Evolutionary conservation across 1,140 invertebrate genomes (phyloP).

Genomic region (Varroa destructor): DNA sequence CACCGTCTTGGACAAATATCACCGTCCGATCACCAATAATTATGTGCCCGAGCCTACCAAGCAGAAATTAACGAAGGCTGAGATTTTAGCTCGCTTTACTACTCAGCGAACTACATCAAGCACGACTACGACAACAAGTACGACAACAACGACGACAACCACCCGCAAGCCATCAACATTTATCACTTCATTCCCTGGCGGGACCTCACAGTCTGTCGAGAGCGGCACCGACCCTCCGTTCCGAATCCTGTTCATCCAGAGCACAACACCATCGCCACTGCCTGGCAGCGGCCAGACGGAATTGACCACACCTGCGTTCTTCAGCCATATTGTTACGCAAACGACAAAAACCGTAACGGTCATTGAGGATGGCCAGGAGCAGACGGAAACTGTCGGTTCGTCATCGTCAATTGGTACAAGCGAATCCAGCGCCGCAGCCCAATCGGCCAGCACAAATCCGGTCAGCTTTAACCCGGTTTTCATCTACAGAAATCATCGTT

Average conservation of each 20-base stretch:
- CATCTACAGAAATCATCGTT: conserved; percentile 21
- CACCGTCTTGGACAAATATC: conserved; percentile 21
- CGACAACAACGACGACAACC: conserved; percentile 2
- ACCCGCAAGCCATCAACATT: conserved; percentile 6
- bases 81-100: conserved; percentile 7
- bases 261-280: background rate
- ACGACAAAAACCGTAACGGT: conserved; percentile 11
- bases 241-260: conserved; percentile 23
- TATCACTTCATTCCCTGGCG: background rate
- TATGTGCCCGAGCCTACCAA: conserved; percentile 15
- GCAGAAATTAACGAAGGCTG: conserved; percentile 25
- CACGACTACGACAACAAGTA: background rate
- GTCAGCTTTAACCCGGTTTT: conserved; percentile 12
- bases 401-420: background rate
- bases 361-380: background rate
- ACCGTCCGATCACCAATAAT: conserved; percentile 12
- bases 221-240: conserved; percentile 7
- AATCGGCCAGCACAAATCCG: too few relatives aligned
- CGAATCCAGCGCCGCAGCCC: background rate
- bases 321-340: conserved; percentile 10
- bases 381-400: background rate
- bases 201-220: background rate
- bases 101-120: background rate
- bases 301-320: background rate
- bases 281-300: background rate